phyloP scores from a whole-genome alignment of 2,888 invertebrate genomes.

The Harpalus rubripes region DNA sequence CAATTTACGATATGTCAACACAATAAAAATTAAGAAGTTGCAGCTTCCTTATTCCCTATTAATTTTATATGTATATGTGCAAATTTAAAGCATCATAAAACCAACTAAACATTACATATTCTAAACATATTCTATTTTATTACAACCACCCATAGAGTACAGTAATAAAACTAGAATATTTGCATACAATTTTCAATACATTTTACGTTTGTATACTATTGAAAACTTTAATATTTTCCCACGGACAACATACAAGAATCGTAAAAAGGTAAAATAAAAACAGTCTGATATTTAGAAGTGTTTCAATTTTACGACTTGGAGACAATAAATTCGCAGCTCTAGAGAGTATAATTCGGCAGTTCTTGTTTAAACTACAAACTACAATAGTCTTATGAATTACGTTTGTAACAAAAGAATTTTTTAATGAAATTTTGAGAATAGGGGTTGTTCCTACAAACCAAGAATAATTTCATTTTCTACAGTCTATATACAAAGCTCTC shows the following conservation, averaged over 20 bases:
- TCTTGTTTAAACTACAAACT: neutral
- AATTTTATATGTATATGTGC: neutral
- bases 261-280: neutral
- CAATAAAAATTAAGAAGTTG: too few relatives aligned
- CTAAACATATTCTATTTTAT: neutral
- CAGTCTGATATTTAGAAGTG: neutral
- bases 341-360: neutral
- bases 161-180: neutral
- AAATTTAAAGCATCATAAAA: neutral
- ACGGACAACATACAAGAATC: neutral
- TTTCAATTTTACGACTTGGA: neutral
- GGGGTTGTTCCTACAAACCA: too few relatives aligned
- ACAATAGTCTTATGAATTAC: slow-evolving; percentile 14
- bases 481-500: too few relatives aligned
- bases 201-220: neutral
- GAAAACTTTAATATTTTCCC: neutral
- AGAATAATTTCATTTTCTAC: slow-evolving; percentile 36
- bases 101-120: neutral
- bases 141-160: neutral
- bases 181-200: neutral
- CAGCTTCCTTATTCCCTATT: neutral
- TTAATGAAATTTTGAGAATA: too few relatives aligned
- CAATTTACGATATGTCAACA: too few relatives aligned
- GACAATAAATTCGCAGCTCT: neutral
- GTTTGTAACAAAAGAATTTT: too few relatives aligned